Percentiles rank a stretch among this genome's conserved stretches.
Conservation (phyloP, 2,797 vertebrate species). For the Micrastur ruficollis region DNA sequence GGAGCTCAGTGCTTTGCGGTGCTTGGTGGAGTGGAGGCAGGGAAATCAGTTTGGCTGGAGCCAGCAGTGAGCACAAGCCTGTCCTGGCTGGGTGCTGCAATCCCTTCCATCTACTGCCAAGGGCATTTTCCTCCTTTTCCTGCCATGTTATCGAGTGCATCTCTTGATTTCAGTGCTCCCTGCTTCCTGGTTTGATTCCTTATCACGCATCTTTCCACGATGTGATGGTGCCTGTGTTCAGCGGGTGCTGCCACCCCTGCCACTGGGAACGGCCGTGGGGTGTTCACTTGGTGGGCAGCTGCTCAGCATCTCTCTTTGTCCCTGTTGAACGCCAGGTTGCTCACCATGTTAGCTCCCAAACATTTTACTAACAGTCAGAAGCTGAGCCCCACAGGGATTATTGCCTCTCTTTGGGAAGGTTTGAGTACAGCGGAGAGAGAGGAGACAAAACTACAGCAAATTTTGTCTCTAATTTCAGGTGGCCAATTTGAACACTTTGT, state of each 20-base stretch:
- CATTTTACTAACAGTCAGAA: background rate
- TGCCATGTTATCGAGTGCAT: accelerated
- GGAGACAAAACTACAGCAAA: background rate
- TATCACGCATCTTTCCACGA: background rate
- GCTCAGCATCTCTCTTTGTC: background rate
- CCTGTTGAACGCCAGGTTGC: background rate
- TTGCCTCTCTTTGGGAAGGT: background rate
- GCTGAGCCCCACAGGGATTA: background rate
- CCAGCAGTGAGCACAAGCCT: accelerated
- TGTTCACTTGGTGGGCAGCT: background rate
- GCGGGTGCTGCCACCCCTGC: background rate
- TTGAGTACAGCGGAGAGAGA: background rate
- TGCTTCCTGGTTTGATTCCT: background rate
- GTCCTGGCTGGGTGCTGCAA: accelerated
- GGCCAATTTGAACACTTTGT: background rate
- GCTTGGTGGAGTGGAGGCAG: background rate
- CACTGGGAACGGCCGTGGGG: accelerated
- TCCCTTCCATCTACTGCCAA: background rate
- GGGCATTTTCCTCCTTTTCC: background rate
- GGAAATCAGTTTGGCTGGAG: background rate
- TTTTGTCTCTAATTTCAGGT: background rate
- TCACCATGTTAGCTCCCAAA: background rate
- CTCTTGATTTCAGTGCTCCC: background rate
- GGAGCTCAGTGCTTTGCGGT: background rate
- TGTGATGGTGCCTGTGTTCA: background rate